A percentile compares a stretch with the other conserved stretches of the same genome.
Evolutionary conservation across 2,113 vertebrate genomes (phyloP).

Genomic region (Hippocampus barbouri): DNA sequence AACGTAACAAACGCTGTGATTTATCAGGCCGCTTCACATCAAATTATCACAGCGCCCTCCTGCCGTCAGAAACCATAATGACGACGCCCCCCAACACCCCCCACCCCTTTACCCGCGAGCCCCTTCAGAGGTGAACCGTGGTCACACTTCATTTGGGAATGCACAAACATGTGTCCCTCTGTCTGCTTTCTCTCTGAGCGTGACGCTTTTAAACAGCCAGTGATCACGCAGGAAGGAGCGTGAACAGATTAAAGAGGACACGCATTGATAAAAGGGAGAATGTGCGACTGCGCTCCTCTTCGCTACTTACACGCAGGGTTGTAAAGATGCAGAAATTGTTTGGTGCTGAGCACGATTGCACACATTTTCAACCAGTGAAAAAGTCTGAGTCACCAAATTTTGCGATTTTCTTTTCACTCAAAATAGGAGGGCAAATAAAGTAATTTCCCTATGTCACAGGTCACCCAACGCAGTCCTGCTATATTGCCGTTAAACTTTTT

Average conservation of each 20-base stretch:
- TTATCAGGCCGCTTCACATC: slow-evolving; percentile 97
- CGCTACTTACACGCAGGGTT: not conserved
- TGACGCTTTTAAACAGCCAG: slow-evolving; percentile 62
- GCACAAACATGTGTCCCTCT: slow-evolving; percentile 81
- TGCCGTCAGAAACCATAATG: slow-evolving; percentile 88
- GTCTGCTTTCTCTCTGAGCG: slow-evolving; percentile 80
- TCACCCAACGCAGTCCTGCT: no score
- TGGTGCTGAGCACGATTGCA: not conserved
- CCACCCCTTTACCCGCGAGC: slow-evolving; percentile 27
- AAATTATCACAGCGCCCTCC: slow-evolving; percentile 94
- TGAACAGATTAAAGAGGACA: slow-evolving; percentile 43
- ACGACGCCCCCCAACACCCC: slow-evolving; percentile 24
- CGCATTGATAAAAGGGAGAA: slow-evolving; percentile 14
- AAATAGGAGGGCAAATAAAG: no score
- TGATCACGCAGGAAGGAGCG: slow-evolving; percentile 52
- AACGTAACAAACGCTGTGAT: slow-evolving; percentile 88
- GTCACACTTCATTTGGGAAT: slow-evolving; percentile 83
- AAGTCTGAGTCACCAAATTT: no score
- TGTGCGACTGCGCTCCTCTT: not conserved
- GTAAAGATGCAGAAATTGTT: not conserved
- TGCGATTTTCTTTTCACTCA: no score
- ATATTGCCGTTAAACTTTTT: no score
- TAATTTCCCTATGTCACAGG: no score
- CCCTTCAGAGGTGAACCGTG: slow-evolving; percentile 77
- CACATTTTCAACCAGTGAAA: not conserved